Percentiles rank a stretch among this genome's conserved stretches.
phyloP scores from a whole-genome alignment of 2,888 invertebrate genomes.

The Megastigmus dorsalis region DNA sequence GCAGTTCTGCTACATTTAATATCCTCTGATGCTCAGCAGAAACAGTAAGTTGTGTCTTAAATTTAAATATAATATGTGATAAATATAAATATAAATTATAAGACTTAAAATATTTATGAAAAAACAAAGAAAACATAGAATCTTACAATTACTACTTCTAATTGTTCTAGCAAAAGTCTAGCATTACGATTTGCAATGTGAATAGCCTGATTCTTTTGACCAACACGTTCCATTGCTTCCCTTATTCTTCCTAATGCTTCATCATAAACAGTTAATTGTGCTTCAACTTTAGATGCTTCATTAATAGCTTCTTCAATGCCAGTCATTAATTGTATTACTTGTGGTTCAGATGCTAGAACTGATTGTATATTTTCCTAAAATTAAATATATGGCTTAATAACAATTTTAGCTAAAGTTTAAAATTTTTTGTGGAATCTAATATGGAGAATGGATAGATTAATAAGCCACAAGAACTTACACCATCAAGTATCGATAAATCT shows the following conservation, averaged over 20 bases:
- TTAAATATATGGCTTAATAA: conserved; percentile 15
- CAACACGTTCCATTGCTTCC: conserved; percentile 93
- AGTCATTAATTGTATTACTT: conserved; percentile 86
- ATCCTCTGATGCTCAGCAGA: conserved; percentile 81
- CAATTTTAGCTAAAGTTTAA: neutral
- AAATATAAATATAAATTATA: conserved; percentile 36
- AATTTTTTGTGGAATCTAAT: no score
- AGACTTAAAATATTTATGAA: neutral
- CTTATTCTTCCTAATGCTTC: conserved; percentile 88
- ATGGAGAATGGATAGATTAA: no score
- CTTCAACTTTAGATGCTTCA: conserved; percentile 84
- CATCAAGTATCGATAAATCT: conserved; percentile 90
- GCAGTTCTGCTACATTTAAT: conserved; percentile 84
- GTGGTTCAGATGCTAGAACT: conserved; percentile 90
- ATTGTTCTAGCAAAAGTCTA: conserved; percentile 84
- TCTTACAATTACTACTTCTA: conserved; percentile 86
- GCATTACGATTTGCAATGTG: conserved; percentile 91
- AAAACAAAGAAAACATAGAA: neutral
- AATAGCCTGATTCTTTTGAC: conserved; percentile 91
- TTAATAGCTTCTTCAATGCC: conserved; percentile 86
- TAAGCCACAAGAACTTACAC: conserved; percentile 75
- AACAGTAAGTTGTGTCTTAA: conserved; percentile 82
- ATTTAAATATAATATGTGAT: conserved; percentile 46
- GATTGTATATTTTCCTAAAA: conserved; percentile 89
- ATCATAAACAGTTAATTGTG: conserved; percentile 86